These are phyloP conservation scores for Drosophila parvula DNA, from an alignment of 1,140 invertebrate genomes.

Conservation along the genomic window DNA sequence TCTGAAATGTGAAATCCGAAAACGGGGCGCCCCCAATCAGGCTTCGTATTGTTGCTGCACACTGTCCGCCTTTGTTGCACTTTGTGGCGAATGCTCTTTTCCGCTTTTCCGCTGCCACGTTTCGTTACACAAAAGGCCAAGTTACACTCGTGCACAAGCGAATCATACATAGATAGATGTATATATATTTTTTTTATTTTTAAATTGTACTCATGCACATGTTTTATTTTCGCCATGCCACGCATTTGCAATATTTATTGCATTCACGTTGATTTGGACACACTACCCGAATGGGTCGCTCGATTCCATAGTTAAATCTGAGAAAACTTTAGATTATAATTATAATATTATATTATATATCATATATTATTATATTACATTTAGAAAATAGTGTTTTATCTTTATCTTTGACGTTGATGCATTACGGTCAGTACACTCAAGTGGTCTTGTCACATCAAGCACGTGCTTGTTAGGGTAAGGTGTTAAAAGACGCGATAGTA, in stretches of 20 bases:
- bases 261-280: constrained; percentile 44
- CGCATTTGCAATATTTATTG: constrained; percentile 60
- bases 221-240: constrained; percentile 35
- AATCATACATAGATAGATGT: constrained; percentile 2
- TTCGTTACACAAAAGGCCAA: constrained; percentile 47
- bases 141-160: constrained; percentile 31
- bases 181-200: background rate
- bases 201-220: constrained; percentile 8
- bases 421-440: too few species aligned
- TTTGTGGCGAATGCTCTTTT: constrained; percentile 46
- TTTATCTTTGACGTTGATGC: too few species aligned
- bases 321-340: too few species aligned
- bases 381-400: too few species aligned
- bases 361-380: too few species aligned
- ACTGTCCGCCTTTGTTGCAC: constrained; percentile 35
- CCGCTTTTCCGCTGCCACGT: constrained; percentile 50
- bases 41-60: constrained; percentile 51
- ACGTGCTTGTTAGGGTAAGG: too few species aligned
- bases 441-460: too few species aligned
- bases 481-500: too few species aligned
- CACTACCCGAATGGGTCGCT: constrained; percentile 16
- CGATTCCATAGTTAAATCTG: background rate
- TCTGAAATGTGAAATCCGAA: constrained; percentile 22
- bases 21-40: constrained; percentile 33
- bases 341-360: too few species aligned